Evolutionary conservation across 2,113 vertebrate species (phyloP).

Genomic region (Antigone vipio): DNA sequence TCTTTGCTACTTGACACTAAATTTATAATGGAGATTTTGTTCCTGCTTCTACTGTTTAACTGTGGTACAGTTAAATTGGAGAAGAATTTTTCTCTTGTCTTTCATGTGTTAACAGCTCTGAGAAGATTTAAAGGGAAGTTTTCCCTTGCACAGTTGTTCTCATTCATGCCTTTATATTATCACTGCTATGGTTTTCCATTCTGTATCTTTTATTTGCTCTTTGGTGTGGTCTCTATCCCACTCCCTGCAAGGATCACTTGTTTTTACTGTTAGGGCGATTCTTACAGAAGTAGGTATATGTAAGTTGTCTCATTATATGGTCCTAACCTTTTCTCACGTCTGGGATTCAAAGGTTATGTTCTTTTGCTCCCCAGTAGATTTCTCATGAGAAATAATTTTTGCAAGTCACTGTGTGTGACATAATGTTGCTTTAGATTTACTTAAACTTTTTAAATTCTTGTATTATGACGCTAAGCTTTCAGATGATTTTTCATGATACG

Average conservation of each 20-base stretch:
- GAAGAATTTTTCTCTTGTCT: background rate
- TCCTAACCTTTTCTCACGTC: background rate
- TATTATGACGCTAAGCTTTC: background rate
- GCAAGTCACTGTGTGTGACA: background rate
- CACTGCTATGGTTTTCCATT: background rate
- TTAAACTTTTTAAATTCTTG: background rate
- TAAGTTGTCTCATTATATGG: background rate
- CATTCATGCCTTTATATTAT: background rate
- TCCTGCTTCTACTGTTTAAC: background rate
- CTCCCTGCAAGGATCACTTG: background rate
- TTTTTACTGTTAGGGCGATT: background rate
- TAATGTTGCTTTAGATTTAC: background rate
- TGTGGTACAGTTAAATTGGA: background rate
- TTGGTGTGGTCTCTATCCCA: background rate
- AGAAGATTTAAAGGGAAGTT: background rate
- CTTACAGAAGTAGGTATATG: background rate
- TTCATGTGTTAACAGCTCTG: background rate
- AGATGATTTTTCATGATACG: background rate
- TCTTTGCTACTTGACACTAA: background rate
- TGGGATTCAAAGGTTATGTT: background rate
- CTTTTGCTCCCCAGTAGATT: background rate
- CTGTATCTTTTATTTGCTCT: background rate
- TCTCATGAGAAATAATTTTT: background rate
- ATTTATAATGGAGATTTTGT: background rate
- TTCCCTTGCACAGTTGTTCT: background rate